A percentile compares a stretch with the other conserved stretches of the same genome.
phyloP scores from a whole-genome alignment of 2,888 invertebrate species.

The Nineta flava region DNA sequence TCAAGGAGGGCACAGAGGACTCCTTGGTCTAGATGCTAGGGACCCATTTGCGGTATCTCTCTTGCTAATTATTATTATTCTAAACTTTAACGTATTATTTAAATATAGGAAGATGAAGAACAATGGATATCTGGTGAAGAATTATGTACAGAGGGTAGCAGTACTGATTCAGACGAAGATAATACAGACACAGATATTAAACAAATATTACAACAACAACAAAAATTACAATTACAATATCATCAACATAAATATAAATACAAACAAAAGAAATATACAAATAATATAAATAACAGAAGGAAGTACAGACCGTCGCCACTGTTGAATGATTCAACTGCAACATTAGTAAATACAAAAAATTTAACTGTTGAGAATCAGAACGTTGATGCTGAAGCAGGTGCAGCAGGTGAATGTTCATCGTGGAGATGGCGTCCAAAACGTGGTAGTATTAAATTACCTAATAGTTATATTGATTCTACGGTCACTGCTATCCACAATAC shows the following conservation, averaged over 20 bases:
- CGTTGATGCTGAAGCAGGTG: slow-evolving; percentile 10
- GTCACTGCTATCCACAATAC: slow-evolving; percentile 15
- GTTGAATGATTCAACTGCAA: background rate
- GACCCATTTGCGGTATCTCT: too few relatives aligned
- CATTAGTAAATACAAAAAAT: background rate
- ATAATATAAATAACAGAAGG: background rate
- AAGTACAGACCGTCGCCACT: slow-evolving; percentile 1
- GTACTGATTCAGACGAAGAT: slow-evolving; percentile 25
- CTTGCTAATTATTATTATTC: too few relatives aligned
- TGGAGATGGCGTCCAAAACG: slow-evolving; percentile 25
- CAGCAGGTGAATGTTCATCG: slow-evolving; percentile 11
- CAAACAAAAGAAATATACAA: too few relatives aligned
- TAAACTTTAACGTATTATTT: too few relatives aligned
- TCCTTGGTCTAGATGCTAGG: too few relatives aligned
- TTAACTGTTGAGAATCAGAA: slow-evolving; percentile 4
- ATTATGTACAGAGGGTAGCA: slow-evolving; percentile 29
- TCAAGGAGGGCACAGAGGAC: too few relatives aligned
- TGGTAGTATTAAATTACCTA: slow-evolving; percentile 25
- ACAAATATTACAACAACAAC: too few relatives aligned
- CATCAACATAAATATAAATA: background rate
- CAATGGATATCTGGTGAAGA: slow-evolving; percentile 32
- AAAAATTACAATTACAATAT: background rate
- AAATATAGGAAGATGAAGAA: slow-evolving; percentile 27
- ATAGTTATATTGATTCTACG: slow-evolving; percentile 5
- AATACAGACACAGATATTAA: background rate